phyloP scores from a whole-genome alignment of 2,797 vertebrate genomes.

The Hafferia zeledoni region DNA sequence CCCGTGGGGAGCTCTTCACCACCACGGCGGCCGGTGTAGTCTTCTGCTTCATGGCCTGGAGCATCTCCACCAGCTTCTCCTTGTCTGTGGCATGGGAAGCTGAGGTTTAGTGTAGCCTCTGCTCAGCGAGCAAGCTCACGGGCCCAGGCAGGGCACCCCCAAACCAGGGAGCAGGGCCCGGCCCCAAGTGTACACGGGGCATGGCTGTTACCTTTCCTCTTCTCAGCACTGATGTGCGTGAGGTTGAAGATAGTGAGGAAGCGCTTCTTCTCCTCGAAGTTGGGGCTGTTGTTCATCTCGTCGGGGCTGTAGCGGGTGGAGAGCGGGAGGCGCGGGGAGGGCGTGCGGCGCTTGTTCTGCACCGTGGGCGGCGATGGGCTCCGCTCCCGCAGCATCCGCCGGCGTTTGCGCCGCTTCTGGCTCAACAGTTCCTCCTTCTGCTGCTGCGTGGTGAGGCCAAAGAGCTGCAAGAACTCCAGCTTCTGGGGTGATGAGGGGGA shows the following conservation, averaged over 20 bases:
- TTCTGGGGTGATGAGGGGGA: slow-evolving; percentile 78
- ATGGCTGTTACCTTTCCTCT: slow-evolving; percentile 86
- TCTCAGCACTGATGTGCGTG: slow-evolving; percentile 90
- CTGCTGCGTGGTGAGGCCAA: slow-evolving; percentile 89
- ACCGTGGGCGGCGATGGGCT: slow-evolving; percentile 88
- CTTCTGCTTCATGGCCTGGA: slow-evolving; percentile 95
- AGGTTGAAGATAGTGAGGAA: slow-evolving; percentile 97
- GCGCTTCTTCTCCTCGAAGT: slow-evolving; percentile 95
- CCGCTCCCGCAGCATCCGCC: slow-evolving; percentile 91
- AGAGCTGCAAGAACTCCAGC: slow-evolving; percentile 91
- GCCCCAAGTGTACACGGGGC: fast-evolving
- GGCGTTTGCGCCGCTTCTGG: slow-evolving; percentile 91
- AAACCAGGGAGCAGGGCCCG: background rate
- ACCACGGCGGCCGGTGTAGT: slow-evolving; percentile 76
- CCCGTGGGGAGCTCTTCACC: slow-evolving; percentile 84
- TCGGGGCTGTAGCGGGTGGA: slow-evolving; percentile 94
- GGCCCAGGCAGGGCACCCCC: background rate
- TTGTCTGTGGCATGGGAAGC: slow-evolving; percentile 85
- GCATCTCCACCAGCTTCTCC: slow-evolving; percentile 91
- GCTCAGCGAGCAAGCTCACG: slow-evolving; percentile 11
- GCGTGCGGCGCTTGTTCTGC: slow-evolving; percentile 88
- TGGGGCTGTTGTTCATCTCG: slow-evolving; percentile 93
- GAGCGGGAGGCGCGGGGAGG: slow-evolving; percentile 81
- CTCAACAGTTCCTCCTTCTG: slow-evolving; percentile 89
- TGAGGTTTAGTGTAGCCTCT: slow-evolving; percentile 62